Base-by-base conservation (phyloP, 2,888 invertebrate species). In the Caenorhabditis sp. region DNA sequence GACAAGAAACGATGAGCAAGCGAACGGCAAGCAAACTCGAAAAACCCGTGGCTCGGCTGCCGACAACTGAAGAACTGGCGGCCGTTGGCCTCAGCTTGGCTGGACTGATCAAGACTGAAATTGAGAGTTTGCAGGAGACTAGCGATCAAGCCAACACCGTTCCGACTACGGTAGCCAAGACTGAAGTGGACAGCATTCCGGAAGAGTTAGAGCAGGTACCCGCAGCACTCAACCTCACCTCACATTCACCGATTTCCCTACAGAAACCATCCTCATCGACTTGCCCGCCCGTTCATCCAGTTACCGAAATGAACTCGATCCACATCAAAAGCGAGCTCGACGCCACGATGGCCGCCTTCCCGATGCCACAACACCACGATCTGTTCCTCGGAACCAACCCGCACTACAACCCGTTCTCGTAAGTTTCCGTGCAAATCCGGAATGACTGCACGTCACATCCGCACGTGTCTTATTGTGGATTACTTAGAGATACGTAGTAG, bases 261-360 rank as follows among this genome's bases (percentile, higher is more conserved):
- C 55, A 63, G 53, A 30, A 46, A 39, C 66, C 66, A 37, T 37
- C 66, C 7, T 48, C 39, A 5, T 53, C 63, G 11, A 7, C 37
- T 1, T 11, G 20, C 22, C 27, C 22, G 5, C 32, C 37, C 8
- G n/a, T 20, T n/a, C 35, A 5, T 35, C 41, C 39, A 56, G 26
- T 30, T 9, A n/a, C 50, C 27, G 65, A 71, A 15, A 71, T 71
- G 71, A 61, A 73, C 35, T 43, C 52, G 7, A 30, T 63, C 5
- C 72, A 65, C 17, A 53, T 73, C 65, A 73, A 73, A 50, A 65
- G 32, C 27, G 73, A 73, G 37, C 30, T 73, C 37, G 73, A 73
- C 22, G 43, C 58, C 20, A 35, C 55, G 27, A 56, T 62, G 55
- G 24, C 56, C 27, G 56, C 62, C 20, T 68, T 68, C 39, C 58